Evolutionary conservation across 1,140 invertebrate species (phyloP).

Genomic region (Drosophila elegans): DNA sequence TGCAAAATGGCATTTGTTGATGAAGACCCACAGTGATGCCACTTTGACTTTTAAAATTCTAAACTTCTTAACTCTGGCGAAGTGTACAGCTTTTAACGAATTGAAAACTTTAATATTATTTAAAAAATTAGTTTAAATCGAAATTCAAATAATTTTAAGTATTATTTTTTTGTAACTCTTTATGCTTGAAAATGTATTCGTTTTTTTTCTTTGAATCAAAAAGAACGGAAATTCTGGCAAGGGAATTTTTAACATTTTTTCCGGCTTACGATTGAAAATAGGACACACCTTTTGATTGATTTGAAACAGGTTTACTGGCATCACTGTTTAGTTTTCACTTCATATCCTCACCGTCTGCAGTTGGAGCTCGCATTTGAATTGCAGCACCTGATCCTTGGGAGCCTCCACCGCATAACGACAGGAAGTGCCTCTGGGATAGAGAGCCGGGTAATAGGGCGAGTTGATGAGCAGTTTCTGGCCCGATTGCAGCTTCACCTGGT

Average conservation of each 20-base stretch:
- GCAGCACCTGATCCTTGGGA: conserved; percentile 70
- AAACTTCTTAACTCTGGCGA: too few relatives aligned
- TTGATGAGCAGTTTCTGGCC: conserved; percentile 76
- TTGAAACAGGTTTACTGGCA: background rate
- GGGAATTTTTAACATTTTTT: too few relatives aligned
- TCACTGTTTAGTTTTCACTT: background rate
- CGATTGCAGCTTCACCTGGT: conserved; percentile 65
- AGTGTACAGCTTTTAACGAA: too few relatives aligned
- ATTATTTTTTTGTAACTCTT: too few relatives aligned
- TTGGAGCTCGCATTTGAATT: conserved; percentile 73
- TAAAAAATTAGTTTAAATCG: too few relatives aligned
- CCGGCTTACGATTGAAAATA: background rate
- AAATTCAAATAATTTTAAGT: too few relatives aligned
- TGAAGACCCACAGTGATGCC: background rate
- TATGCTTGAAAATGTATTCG: background rate
- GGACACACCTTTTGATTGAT: background rate
- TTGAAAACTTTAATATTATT: too few relatives aligned
- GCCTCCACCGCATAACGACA: conserved; percentile 75
- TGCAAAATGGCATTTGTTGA: conserved; percentile 4
- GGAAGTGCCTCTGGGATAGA: conserved; percentile 74
- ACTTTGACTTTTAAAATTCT: background rate
- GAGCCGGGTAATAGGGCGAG: conserved; percentile 77
- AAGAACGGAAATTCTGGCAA: too few relatives aligned
- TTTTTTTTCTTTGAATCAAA: background rate
- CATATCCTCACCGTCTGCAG: conserved; percentile 65